Conservation (phyloP, 1,140 invertebrate genomes). For the Philotrypesis tridentata region DNA sequence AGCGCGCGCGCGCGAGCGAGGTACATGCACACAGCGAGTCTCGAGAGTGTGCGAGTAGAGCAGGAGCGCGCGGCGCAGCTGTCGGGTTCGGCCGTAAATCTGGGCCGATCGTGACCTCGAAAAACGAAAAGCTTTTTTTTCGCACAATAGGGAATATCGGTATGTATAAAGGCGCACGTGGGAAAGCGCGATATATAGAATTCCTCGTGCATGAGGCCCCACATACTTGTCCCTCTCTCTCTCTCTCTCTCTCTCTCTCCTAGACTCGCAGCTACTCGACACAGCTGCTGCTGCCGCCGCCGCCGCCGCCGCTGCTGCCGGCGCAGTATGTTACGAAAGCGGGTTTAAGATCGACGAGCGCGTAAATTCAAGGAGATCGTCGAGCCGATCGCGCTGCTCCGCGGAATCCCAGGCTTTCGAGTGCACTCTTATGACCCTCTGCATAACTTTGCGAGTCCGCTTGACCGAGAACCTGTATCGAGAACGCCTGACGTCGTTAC, state of each 20-base stretch:
- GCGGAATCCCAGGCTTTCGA: constrained; percentile 65
- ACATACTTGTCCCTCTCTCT: constrained; percentile 27
- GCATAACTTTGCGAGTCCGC: constrained; percentile 69
- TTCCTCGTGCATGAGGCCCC: constrained; percentile 40
- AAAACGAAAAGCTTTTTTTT: constrained; percentile 48
- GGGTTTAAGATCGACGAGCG: constrained; percentile 59
- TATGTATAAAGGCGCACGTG: constrained; percentile 47
- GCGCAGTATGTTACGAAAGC: constrained; percentile 57
- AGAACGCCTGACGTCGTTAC: constrained; percentile 71
- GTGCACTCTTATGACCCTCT: constrained; percentile 67
- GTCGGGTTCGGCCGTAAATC: constrained; percentile 46
- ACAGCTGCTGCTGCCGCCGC: background rate
- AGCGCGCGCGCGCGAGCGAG: too few species aligned
- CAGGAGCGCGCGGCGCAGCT: background rate
- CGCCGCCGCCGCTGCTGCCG: background rate
- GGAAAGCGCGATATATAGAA: constrained; percentile 52
- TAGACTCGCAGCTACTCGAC: too few species aligned
- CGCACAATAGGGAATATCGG: constrained; percentile 41
- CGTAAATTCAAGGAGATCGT: constrained; percentile 67
- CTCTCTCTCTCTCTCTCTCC: background rate
- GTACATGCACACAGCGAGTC: too few species aligned
- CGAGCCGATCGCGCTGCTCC: constrained; percentile 56
- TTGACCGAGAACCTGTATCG: constrained; percentile 72
- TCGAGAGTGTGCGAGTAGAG: too few species aligned
- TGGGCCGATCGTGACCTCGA: constrained; percentile 51